Base-by-base conservation (phyloP, 2,888 invertebrate species). In the Ochropacha duplaris region DNA sequence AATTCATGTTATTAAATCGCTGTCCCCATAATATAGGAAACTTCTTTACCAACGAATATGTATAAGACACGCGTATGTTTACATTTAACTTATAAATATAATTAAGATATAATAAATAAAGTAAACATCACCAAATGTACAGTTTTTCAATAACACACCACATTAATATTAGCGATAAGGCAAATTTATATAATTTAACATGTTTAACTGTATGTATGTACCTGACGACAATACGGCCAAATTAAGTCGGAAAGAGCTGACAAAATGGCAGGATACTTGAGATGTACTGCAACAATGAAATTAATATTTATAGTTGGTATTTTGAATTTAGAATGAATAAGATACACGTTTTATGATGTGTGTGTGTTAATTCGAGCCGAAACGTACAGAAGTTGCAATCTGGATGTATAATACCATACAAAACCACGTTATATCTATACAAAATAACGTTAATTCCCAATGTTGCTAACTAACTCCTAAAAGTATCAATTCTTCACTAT, bases 91-190 rank as follows among this genome's bases (percentile, higher is more conserved):
- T 36, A 36, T n/a, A 36, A n/a, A 36, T 36, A 36, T 36, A n/a
- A 36, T 36, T 36, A 14, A 14, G 14, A 28, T 61, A 68, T 64
- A 52, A 61, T 54, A 64, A 62, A 58, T 59, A 61, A 65, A 54
- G 58, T 56, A 56, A 64, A 50, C 65, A 66, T 58, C 66, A 63
- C 64, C 52, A 58, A 63, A 70, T 66, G 64, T 55, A 72, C 60
- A 22, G 49, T 56, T 26, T 51, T 22, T 19, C 24, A 44, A 24
- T 36, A 28, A n/a, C n/a, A 31, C 2, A 11, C 31, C 31, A 1
- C 9, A 31, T 31, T 12, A 31, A 39, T 39, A 19, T 8, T 6
- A 44, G 9, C 44, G 19, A 44, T 9, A 19, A 19, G 1, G 8
- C 16, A 44, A 44, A 9, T 9, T 9, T n/a, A 19, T 44, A 44